phyloP scores from a whole-genome alignment of 1,140 invertebrate species.

The Anastatus disparis region DNA sequence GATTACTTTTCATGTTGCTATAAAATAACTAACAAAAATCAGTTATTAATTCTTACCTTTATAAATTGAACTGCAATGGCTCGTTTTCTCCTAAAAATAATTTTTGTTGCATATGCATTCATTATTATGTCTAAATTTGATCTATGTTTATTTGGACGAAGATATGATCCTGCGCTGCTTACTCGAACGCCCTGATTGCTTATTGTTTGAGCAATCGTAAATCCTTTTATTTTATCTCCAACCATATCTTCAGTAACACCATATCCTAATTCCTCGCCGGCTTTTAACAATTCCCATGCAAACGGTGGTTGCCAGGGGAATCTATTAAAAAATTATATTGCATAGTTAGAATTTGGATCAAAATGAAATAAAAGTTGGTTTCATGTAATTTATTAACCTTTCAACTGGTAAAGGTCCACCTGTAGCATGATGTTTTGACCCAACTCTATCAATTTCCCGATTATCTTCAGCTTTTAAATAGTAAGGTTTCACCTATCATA shows the following conservation, averaged over 20 bases:
- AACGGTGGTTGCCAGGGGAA: constrained; percentile 69
- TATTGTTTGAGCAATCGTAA: constrained; percentile 66
- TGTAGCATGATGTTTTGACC: constrained; percentile 58
- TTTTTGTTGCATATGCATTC: constrained; percentile 73
- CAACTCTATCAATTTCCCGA: constrained; percentile 64
- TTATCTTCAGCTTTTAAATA: constrained; percentile 71
- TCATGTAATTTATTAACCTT: no score
- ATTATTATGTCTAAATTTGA: constrained; percentile 77
- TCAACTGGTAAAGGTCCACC: constrained; percentile 67
- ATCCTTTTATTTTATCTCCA: constrained; percentile 66
- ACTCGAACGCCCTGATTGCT: constrained; percentile 73
- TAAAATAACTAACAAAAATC: neutral
- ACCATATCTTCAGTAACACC: constrained; percentile 70
- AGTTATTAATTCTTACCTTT: constrained; percentile 35
- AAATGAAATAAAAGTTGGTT: no score
- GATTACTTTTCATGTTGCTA: no score
- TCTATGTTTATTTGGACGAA: constrained; percentile 70
- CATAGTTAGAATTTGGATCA: no score
- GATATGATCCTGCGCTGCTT: constrained; percentile 73
- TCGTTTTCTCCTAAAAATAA: constrained; percentile 48
- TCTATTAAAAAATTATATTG: constrained; percentile 43
- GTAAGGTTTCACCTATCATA: constrained; percentile 66
- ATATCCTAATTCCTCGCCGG: constrained; percentile 70
- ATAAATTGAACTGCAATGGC: constrained; percentile 49
- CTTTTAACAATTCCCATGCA: constrained; percentile 69